Percentiles rank a stretch among this genome's conserved stretches.
These are phyloP conservation scores for Diadromus collaris DNA, from an alignment of 2,888 invertebrate species.

Conservation along the genomic window DNA sequence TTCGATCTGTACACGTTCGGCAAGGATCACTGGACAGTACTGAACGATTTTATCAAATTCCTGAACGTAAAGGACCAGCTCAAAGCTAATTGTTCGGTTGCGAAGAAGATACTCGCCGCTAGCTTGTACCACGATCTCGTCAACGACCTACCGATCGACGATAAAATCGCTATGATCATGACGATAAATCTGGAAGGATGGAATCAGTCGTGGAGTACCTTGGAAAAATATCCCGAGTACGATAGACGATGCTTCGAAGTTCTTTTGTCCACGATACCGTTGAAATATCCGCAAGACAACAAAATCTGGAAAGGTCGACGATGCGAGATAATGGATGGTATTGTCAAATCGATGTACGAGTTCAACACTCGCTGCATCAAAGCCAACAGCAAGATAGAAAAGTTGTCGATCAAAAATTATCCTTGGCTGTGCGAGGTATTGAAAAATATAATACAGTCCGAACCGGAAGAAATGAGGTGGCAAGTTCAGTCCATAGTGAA, in stretches of 20 bases:
- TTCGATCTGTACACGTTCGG: slow-evolving; percentile 67
- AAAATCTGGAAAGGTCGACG: slow-evolving; percentile 40
- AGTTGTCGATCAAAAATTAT: slow-evolving; percentile 65
- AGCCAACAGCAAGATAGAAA: slow-evolving; percentile 43
- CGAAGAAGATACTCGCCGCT: slow-evolving; percentile 54
- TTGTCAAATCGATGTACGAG: slow-evolving; percentile 61
- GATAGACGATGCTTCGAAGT: slow-evolving; percentile 68
- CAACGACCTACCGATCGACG: slow-evolving; percentile 60
- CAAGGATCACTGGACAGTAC: slow-evolving; percentile 68
- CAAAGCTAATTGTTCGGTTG: accelerated
- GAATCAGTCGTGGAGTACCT: slow-evolving; percentile 61
- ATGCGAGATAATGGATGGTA: slow-evolving; percentile 26
- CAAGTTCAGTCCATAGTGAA: background rate
- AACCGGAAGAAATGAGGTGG: background rate
- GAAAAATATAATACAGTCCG: background rate
- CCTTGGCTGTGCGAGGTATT: slow-evolving; percentile 64
- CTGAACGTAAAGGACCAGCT: slow-evolving; percentile 58
- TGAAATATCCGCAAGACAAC: slow-evolving; percentile 33
- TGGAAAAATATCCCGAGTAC: slow-evolving; percentile 64
- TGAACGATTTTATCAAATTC: slow-evolving; percentile 68
- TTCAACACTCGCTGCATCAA: slow-evolving; percentile 63
- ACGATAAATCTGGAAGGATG: slow-evolving; percentile 41
- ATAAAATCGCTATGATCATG: slow-evolving; percentile 56
- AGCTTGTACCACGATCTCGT: slow-evolving; percentile 62
- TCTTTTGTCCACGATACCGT: slow-evolving; percentile 57